phyloP scores from a whole-genome alignment of 2,888 invertebrate genomes.

The Craniophora ligustri region DNA sequence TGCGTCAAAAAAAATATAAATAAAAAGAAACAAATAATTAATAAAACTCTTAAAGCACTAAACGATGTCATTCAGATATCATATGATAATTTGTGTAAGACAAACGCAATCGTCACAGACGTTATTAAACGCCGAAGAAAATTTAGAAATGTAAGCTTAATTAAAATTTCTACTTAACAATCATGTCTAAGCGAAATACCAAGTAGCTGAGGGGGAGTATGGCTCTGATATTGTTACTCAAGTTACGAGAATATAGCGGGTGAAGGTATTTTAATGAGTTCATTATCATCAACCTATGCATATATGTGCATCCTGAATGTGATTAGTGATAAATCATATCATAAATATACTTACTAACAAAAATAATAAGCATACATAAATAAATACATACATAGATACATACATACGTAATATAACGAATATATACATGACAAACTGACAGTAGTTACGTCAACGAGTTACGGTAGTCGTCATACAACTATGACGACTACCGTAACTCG shows the following conservation, averaged over 20 bases:
- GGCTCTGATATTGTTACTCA: slow-evolving; percentile 52
- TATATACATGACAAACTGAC: too few species aligned
- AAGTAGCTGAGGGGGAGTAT: slow-evolving; percentile 74
- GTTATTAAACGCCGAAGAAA: slow-evolving; percentile 50
- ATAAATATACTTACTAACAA: too few species aligned
- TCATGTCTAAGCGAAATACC: slow-evolving; percentile 76
- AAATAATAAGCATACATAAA: too few species aligned
- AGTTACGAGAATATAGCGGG: slow-evolving; percentile 35
- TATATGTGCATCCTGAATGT: too few species aligned
- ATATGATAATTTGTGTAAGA: slow-evolving; percentile 50
- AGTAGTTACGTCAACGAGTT: too few species aligned
- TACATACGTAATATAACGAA: too few species aligned
- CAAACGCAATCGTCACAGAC: slow-evolving; percentile 51
- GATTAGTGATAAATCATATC: too few species aligned
- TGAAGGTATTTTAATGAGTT: slow-evolving; percentile 9
- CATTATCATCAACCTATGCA: too few species aligned
- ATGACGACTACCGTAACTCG: too few species aligned
- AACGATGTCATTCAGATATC: slow-evolving; percentile 33
- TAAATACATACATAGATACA: too few species aligned
- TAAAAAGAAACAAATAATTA: neutral
- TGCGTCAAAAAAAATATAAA: neutral
- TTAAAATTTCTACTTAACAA: slow-evolving; percentile 82
- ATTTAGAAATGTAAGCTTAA: slow-evolving; percentile 81
- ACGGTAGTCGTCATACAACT: too few species aligned
- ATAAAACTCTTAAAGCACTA: slow-evolving; percentile 13